Conservation (phyloP, 2,888 invertebrate genomes). For the Drosophila tripunctata region DNA sequence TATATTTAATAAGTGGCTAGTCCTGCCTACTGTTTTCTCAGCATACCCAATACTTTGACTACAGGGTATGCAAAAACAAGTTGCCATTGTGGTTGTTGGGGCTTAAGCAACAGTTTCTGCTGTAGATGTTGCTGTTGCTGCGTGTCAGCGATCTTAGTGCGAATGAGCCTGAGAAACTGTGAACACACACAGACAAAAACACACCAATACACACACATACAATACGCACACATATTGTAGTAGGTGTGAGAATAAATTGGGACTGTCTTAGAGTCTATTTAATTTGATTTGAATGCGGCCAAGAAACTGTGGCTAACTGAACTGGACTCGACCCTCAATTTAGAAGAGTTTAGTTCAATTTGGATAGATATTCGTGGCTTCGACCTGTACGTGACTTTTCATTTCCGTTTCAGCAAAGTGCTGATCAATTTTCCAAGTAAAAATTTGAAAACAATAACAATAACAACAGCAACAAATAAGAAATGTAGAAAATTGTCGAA, state of each 20-base stretch:
- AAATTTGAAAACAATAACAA: constrained; percentile 7
- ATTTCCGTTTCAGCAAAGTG: constrained; percentile 55
- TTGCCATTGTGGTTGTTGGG: constrained; percentile 33
- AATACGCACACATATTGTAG: constrained; percentile 8
- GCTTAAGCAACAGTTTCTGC: constrained; percentile 27
- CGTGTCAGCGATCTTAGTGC: constrained; percentile 32
- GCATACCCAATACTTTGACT: neutral
- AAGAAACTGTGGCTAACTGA: constrained; percentile 1
- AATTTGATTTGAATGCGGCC: constrained; percentile 20
- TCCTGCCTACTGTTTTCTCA: neutral
- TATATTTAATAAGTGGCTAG: no score
- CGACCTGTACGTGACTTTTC: constrained; percentile 64
- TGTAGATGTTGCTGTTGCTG: constrained; percentile 23
- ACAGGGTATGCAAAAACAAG: constrained; percentile 26
- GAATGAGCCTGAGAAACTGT: constrained; percentile 53
- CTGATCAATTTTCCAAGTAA: constrained; percentile 15
- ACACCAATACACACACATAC: neutral
- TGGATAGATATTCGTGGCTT: constrained; percentile 1
- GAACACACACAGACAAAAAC: constrained; percentile 16
- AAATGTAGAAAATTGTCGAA: neutral
- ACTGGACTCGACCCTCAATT: constrained; percentile 1
- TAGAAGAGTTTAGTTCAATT: neutral
- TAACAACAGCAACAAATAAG: neutral
- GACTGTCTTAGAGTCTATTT: constrained; percentile 8
- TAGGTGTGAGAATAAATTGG: constrained; percentile 36